A percentile compares a stretch with the other conserved stretches of the same genome.
phyloP scores from a whole-genome alignment of 1,140 invertebrate genomes.

The Metopolophium dirhodum region DNA sequence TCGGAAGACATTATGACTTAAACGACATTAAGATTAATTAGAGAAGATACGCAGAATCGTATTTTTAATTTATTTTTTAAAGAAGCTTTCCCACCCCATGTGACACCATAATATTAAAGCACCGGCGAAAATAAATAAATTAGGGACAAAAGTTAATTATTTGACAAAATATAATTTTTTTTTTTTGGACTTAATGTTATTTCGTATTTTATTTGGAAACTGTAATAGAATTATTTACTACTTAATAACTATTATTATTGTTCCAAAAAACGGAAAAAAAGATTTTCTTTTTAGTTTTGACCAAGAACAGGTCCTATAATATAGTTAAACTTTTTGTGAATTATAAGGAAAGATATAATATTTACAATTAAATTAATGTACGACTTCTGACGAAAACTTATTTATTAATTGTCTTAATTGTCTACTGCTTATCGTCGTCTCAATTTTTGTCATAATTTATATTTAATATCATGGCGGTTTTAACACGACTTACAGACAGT shows the following conservation, averaged over 20 bases:
- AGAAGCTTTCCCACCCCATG: neutral
- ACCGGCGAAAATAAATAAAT: neutral
- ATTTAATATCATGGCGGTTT: neutral
- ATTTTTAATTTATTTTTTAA: constrained; percentile 5
- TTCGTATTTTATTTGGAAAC: too few relatives aligned
- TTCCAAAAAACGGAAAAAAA: neutral
- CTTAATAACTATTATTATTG: neutral
- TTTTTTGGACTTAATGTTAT: too few relatives aligned
- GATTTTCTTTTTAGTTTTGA: neutral
- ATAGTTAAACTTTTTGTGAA: too few relatives aligned
- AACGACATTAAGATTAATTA: neutral
- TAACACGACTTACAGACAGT: neutral
- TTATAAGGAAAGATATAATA: too few relatives aligned
- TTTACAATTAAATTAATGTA: neutral
- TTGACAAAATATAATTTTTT: neutral
- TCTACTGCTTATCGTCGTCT: fast-evolving
- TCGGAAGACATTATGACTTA: neutral
- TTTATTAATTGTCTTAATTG: neutral
- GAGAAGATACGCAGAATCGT: neutral
- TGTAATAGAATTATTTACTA: neutral
- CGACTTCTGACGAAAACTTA: neutral
- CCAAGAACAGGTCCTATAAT: neutral
- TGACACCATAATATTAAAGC: neutral
- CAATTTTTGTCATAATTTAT: neutral
- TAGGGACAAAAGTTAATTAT: neutral